phyloP scores from a whole-genome alignment of 2,113 vertebrate genomes.

The Isichthys henryi region DNA sequence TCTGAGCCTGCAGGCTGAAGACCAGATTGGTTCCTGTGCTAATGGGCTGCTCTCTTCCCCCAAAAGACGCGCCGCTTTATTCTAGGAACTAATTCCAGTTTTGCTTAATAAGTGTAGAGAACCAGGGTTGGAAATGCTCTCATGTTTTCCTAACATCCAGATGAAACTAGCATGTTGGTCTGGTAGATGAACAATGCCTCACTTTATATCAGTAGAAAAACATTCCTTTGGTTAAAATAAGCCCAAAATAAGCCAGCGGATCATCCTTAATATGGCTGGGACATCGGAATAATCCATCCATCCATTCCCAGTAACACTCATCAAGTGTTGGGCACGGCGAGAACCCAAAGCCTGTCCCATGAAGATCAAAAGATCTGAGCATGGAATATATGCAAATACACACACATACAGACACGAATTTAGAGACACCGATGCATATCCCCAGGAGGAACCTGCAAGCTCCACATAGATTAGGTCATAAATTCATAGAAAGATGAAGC shows the following conservation, averaged over 20 bases:
- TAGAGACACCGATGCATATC: neutral
- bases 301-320: neutral
- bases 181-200: neutral
- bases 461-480: neutral
- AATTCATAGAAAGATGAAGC: neutral
- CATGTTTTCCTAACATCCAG: neutral
- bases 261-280: neutral
- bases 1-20: neutral
- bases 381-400: neutral
- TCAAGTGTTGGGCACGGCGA: neutral
- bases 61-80: neutral
- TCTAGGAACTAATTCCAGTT: neutral
- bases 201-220: neutral
- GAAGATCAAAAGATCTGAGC: neutral
- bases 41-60: neutral
- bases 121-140: neutral
- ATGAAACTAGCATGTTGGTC: neutral
- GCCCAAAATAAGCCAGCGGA: neutral
- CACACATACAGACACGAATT: neutral
- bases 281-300: neutral
- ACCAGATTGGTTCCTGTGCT: neutral
- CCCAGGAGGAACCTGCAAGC: neutral
- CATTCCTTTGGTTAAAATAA: neutral
- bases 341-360: neutral
- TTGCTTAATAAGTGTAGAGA: neutral